Evolutionary conservation across 53 echinoderm and acorn worm species (phyloP).

Genomic region (Echinarachnius parma): DNA sequence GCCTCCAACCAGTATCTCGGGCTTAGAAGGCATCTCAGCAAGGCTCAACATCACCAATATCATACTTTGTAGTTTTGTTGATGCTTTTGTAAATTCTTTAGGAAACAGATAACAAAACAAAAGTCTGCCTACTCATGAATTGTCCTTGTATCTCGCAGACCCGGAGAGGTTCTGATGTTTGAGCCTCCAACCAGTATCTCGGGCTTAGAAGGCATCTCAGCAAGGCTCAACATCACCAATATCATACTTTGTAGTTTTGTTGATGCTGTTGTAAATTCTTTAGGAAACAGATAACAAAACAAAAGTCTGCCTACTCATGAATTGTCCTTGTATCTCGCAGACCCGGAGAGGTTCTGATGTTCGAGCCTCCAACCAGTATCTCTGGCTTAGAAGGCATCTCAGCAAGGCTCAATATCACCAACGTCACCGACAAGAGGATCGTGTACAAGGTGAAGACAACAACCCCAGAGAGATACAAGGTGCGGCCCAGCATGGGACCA

Average conservation of each 20-base stretch:
- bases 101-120: no score
- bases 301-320: no score
- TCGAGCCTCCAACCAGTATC: slow-evolving; percentile 47
- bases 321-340: slow-evolving; percentile 29
- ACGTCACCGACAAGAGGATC: slow-evolving; percentile 58
- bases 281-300: no score
- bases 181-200: slow-evolving; percentile 39
- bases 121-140: no score
- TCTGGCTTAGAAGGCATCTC: slow-evolving; percentile 23
- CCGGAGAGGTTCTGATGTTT: slow-evolving; percentile 76
- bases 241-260: no score
- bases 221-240: no score
- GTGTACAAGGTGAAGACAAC: slow-evolving; percentile 97
- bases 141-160: slow-evolving; percentile 40
- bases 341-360: slow-evolving; percentile 75
- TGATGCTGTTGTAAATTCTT: no score
- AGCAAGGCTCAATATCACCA: slow-evolving; percentile 55
- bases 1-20: no score
- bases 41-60: no score
- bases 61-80: no score
- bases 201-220: slow-evolving; percentile 18
- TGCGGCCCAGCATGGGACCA: slow-evolving; percentile 88
- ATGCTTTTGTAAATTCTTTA: no score
- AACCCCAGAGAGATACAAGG: slow-evolving; percentile 88
- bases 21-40: no score